Evolutionary conservation across 64 coral and sea anemone genomes (phyloP), one percentile per base, ranked within the genome.

Genomic region (Actinia equina): DNA sequence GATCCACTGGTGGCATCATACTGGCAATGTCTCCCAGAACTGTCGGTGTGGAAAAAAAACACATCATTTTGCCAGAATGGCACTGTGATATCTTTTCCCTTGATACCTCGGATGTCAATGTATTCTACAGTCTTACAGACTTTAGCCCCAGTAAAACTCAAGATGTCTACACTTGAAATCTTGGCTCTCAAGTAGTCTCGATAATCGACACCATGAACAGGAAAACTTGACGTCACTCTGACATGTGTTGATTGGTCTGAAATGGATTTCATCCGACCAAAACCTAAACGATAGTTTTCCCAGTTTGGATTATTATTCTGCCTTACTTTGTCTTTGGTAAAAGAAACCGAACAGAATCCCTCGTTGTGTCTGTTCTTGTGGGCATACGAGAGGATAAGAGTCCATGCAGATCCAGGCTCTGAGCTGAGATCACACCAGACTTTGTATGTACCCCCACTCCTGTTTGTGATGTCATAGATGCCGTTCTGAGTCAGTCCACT

Each of bases 391-490:
- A 86, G 71, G 43, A 91, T 85, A 41, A 91, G 52, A 12, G 84
- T 91, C 89, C 89, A 91, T 7, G 84, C 84, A 64, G 58, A 82
- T 53, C 79, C 79, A 49, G 18, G 56, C 23, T 91, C 89, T 67
- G 89, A 91, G 53, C 82, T 86, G 71, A 91, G 84, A 23, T 91
- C 84, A 77, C 89, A 91, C 51, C 79, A 91, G 43, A 60, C 84
- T 67, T 63, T 79, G 25, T 86, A 91, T 22, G 78, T 53, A 8
- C 7, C 46, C 46, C 46, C 46, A 10, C 8, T 80, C 27, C 46
- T 91, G 52, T 23, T 43, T 67, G 77, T 43, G 74, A 91, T 91
- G 62, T 43, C 43, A 41, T 91, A 91, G 44, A 86, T 44, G 22
- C 89, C 89, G 43, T 78, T 43, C 37, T 78, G 10, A 10, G 27